Evolutionary conservation across 2,797 vertebrate species (phyloP), one percentile per base, ranked within the genome.

Genomic region (Heteromormyrus szaboi): DNA sequence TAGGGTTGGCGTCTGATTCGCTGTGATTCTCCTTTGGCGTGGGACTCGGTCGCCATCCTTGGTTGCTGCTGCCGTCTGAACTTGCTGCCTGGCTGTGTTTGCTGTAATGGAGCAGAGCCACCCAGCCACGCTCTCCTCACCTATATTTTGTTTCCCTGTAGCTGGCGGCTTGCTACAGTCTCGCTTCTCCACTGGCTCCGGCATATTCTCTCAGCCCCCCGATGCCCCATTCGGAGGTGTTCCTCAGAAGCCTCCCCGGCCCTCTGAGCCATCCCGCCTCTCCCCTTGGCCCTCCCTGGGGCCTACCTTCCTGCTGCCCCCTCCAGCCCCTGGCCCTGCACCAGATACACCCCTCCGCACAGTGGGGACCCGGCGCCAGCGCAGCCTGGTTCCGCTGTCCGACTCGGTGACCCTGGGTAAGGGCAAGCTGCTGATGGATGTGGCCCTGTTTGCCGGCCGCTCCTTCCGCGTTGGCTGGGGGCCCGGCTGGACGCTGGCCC

Each of bases 381-480:
- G 14, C 0, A 93, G 92, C 0, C 93, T 96, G 0, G 94, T 96
- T 0, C 93, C 96, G 0, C 92, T 94, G 65, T 93, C 95, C 11
- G 92, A 91, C 0, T 97, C 96, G 0, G 25, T 96, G 46, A 91
- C 94, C 1, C 92, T 90, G 0, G 92, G 94, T 0, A 96, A 97
- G 56, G 97, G 97, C 0, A 93, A 92, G 48, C 92, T 98, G 1
- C 89, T 99, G 85, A 98, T 98, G 96, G 98, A 99, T 2, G 96
- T 97, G 0, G 97, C 96, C 0, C 94, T 99, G 29, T 99, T 97
- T 88, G 94, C 95, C 89, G 97, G 97, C 0, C 97, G 98, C 2
- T 98, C 98, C 0, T 99, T 99, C 90, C 94, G 98, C 0, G 97
- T 98, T 0, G 98, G 98, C 0, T 99, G 98, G 98, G 98, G 97